Conservation (phyloP, 2,113 vertebrate species). For the Poecilia latipinna region DNA sequence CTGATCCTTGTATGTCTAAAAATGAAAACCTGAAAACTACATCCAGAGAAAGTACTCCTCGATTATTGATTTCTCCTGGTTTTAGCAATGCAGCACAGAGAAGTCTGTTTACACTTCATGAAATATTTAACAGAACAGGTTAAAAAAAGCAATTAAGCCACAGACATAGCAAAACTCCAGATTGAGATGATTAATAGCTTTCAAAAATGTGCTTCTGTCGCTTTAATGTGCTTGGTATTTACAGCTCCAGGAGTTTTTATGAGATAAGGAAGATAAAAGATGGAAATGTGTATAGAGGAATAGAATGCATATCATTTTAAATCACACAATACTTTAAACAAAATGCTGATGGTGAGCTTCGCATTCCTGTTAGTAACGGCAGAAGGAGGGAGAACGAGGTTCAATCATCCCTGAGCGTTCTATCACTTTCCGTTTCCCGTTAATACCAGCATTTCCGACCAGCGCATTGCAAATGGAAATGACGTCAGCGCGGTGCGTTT, state of each 20-base stretch:
- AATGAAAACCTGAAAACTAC: neutral
- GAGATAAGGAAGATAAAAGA: neutral
- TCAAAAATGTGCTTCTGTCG: neutral
- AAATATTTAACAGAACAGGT: conserved; percentile 16
- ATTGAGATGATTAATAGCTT: neutral
- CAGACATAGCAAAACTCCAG: neutral
- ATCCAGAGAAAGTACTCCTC: neutral
- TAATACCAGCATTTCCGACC: conserved; percentile 60
- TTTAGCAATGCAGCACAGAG: neutral
- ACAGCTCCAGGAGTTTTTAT: neutral
- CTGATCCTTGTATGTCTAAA: neutral
- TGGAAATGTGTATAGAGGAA: neutral
- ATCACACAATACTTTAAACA: conserved; percentile 21
- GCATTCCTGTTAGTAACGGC: conserved; percentile 29
- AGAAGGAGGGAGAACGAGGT: conserved; percentile 12
- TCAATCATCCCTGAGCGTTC: conserved; percentile 51
- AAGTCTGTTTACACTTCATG: conserved; percentile 14
- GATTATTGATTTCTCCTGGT: conserved; percentile 13
- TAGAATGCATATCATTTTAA: conserved; percentile 17
- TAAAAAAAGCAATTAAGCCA: conserved; percentile 9
- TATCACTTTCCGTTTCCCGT: conserved; percentile 64
- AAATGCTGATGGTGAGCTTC: conserved; percentile 59
- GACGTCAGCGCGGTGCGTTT: conserved; percentile 60
- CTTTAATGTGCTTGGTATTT: neutral
- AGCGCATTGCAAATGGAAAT: conserved; percentile 54